These are phyloP conservation scores for Periophthalmus magnuspinnatus DNA, from an alignment of 2,797 vertebrate species.

Conservation along the genomic window DNA sequence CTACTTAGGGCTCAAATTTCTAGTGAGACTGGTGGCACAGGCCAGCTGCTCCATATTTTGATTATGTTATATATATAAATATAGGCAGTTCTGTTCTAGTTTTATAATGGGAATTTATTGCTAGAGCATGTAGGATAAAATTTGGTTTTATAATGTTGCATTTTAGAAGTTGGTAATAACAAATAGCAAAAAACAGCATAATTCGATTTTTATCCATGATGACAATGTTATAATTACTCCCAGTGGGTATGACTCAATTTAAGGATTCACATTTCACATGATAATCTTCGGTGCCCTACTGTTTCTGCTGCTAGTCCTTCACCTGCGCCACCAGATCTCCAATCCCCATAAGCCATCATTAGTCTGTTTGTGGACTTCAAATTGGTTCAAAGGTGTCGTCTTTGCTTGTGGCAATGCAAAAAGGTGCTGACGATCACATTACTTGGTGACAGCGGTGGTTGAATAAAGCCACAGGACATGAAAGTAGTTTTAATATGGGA, in stretches of 20 bases:
- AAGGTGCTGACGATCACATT: background rate
- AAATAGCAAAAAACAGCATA: background rate
- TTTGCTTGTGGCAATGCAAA: background rate
- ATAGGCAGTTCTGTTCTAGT: too few relatives aligned
- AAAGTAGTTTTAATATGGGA: background rate
- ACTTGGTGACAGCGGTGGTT: background rate
- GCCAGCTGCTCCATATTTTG: too few relatives aligned
- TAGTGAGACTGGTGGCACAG: too few relatives aligned
- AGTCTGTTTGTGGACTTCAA: background rate
- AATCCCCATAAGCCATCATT: too few relatives aligned
- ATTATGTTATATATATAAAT: too few relatives aligned
- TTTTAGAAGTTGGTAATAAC: background rate
- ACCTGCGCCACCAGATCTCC: background rate
- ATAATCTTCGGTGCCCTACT: background rate
- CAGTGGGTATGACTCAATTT: background rate
- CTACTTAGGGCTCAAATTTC: too few relatives aligned
- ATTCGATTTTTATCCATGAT: background rate
- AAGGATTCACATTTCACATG: background rate
- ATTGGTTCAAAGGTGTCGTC: too few relatives aligned
- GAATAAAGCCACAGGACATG: background rate
- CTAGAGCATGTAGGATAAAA: background rate
- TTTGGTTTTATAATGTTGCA: background rate
- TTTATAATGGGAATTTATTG: background rate
- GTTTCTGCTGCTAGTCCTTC: background rate
- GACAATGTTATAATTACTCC: background rate